These are phyloP conservation scores for Tetragonula carbonaria DNA, from an alignment of 2,888 invertebrate genomes.

Conservation along the genomic window DNA sequence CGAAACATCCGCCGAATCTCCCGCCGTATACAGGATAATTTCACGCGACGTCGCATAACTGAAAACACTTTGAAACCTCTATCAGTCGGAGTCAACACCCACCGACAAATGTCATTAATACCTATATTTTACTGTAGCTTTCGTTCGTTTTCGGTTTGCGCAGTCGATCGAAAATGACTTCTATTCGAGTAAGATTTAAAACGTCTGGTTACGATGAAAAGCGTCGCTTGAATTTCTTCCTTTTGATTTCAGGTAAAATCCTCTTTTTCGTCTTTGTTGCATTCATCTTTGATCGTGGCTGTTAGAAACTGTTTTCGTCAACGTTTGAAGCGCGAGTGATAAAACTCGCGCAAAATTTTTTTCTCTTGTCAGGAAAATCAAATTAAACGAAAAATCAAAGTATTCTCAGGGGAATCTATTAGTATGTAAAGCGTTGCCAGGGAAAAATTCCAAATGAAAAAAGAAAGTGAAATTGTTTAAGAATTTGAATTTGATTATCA, in stretches of 20 bases:
- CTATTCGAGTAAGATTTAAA: background rate
- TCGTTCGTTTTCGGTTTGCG: background rate
- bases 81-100: background rate
- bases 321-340: background rate
- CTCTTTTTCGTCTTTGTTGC: background rate
- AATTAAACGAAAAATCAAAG: background rate
- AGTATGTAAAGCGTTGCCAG: background rate
- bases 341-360: background rate
- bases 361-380: background rate
- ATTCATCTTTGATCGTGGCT: no score
- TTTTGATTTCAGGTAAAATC: background rate
- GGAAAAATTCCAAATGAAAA: background rate
- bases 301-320: background rate
- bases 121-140: background rate
- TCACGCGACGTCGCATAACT: slow-evolving; percentile 58
- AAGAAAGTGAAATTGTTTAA: background rate
- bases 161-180: background rate
- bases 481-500: slow-evolving; percentile 10
- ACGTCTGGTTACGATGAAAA: background rate
- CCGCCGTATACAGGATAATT: slow-evolving; percentile 66
- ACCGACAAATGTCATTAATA: background rate
- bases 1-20: slow-evolving; percentile 75
- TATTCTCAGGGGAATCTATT: no score
- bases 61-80: background rate
- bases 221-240: background rate